phyloP scores from a whole-genome alignment of 2,113 vertebrate species.

The Ictalurus furcatus region DNA sequence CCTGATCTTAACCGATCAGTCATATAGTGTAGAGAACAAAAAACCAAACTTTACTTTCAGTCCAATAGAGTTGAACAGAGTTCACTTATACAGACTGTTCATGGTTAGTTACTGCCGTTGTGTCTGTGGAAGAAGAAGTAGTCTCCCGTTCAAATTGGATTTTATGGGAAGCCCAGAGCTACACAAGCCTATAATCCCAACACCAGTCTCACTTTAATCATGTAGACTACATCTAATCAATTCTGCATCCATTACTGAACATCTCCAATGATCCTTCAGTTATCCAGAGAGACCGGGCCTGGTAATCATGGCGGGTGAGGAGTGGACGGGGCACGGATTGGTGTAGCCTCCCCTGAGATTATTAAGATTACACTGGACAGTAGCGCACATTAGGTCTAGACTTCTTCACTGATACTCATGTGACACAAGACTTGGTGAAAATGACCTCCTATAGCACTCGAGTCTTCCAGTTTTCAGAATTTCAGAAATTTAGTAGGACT shows the following conservation, averaged over 20 bases:
- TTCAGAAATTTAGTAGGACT: no score
- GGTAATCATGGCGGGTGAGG: background rate
- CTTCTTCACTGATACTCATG: background rate
- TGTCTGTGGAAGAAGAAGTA: background rate
- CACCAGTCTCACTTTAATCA: background rate
- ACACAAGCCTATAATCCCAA: background rate
- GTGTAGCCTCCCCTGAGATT: background rate
- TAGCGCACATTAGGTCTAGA: background rate
- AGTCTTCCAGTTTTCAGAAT: background rate
- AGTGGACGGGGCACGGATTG: background rate
- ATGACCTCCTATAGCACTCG: no score
- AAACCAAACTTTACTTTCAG: background rate
- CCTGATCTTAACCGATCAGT: background rate
- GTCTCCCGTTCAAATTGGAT: background rate
- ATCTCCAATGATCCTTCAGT: background rate
- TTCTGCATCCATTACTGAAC: conserved; percentile 16
- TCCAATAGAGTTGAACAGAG: background rate
- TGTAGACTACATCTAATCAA: conserved; percentile 1
- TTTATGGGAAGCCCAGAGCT: background rate
- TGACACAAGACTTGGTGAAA: background rate
- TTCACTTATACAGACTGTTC: background rate
- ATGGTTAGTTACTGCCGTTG: background rate
- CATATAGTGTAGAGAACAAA: background rate
- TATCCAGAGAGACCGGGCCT: background rate
- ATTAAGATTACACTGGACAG: background rate